These are phyloP conservation scores for Tricholauxania praeusta DNA, from an alignment of 2,888 invertebrate species.

Conservation along the genomic window DNA sequence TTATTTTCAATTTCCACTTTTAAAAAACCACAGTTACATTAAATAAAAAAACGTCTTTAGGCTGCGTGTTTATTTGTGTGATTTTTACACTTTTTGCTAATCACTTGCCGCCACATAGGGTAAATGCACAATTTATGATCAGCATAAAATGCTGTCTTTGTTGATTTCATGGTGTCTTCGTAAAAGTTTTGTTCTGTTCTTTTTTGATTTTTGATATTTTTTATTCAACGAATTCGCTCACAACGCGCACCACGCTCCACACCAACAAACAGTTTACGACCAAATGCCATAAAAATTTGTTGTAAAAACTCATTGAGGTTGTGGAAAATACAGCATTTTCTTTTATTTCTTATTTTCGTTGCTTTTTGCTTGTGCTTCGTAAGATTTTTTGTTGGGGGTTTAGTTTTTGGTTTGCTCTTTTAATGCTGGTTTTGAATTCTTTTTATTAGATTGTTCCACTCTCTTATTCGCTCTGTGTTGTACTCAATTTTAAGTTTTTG, in stretches of 20 bases:
- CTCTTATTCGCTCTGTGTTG: neutral
- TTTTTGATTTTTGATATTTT: slow-evolving; percentile 31
- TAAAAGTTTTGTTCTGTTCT: too few species aligned
- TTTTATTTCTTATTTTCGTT: slow-evolving; percentile 9
- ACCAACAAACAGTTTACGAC: slow-evolving; percentile 68
- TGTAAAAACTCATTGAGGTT: slow-evolving; percentile 64
- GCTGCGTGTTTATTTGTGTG: slow-evolving; percentile 19
- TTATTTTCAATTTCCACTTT: too few species aligned
- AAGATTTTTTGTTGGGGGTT: slow-evolving; percentile 30
- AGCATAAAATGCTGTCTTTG: slow-evolving; percentile 3
- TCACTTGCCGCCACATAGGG: slow-evolving; percentile 18
- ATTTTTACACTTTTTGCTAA: slow-evolving; percentile 22
- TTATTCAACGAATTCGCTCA: slow-evolving; percentile 31
- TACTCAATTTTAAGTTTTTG: neutral
- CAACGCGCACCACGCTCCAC: slow-evolving; percentile 51
- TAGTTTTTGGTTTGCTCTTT: slow-evolving; percentile 36
- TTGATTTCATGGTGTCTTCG: too few species aligned
- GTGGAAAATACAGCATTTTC: slow-evolving; percentile 42
- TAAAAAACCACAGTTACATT: too few species aligned
- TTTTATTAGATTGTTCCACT: neutral
- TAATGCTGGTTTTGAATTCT: slow-evolving; percentile 12
- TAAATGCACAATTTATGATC: slow-evolving; percentile 21
- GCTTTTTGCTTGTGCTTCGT: slow-evolving; percentile 4
- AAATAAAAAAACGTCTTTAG: neutral
- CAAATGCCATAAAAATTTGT: slow-evolving; percentile 68